Percentiles rank a stretch among this genome's conserved stretches.
These are phyloP conservation scores for Notospermus geniculatus DNA, from an alignment of 1,140 invertebrate genomes.

Conservation along the genomic window DNA sequence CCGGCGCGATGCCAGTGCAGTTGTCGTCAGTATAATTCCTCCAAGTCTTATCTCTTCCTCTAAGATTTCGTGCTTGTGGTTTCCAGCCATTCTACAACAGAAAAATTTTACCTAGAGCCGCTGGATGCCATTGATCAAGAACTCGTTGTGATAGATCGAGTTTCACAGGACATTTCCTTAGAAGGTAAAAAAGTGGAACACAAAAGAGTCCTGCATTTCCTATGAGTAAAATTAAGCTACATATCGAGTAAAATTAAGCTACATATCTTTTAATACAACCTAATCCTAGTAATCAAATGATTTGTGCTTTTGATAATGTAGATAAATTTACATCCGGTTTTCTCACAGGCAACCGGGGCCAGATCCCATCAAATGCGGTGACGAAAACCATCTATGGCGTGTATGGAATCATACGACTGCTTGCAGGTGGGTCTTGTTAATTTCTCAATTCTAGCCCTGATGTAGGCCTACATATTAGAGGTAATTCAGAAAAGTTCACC, in stretches of 20 bases:
- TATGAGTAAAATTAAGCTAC: no score
- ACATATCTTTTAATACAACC: not conserved
- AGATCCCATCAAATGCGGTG: slow-evolving; percentile 65
- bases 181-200: slow-evolving; percentile 56
- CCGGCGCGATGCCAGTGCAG: no score
- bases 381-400: slow-evolving; percentile 83
- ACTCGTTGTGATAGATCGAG: slow-evolving; percentile 70
- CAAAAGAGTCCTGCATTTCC: no score
- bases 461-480: no score
- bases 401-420: slow-evolving; percentile 78
- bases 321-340: not conserved
- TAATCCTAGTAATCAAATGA: not conserved
- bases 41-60: slow-evolving; percentile 32
- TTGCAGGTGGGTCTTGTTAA: slow-evolving; percentile 61
- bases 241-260: not conserved
- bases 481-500: no score
- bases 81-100: slow-evolving; percentile 67
- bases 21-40: slow-evolving; percentile 34
- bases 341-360: slow-evolving; percentile 59
- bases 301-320: not conserved
- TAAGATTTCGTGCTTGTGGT: slow-evolving; percentile 19
- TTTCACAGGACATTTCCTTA: slow-evolving; percentile 67
- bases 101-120: slow-evolving; percentile 73
- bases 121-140: slow-evolving; percentile 58
- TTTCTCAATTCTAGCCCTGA: not conserved